Base-by-base conservation (phyloP, 2,797 vertebrate species). In the Rachycentron canadum region DNA sequence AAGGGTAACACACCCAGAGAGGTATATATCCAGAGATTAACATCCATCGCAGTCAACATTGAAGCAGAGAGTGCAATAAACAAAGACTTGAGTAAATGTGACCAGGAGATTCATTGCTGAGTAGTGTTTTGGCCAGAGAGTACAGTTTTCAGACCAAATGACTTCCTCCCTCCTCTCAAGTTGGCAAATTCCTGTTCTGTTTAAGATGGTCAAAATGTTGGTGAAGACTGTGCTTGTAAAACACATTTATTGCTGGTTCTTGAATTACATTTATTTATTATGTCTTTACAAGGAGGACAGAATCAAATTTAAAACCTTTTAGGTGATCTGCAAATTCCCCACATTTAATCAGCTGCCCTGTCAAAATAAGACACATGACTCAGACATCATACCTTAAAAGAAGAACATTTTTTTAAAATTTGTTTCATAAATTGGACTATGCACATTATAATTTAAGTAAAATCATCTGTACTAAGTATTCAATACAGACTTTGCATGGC, bases 41-140 rank as follows among this genome's bases (percentile, higher is more conserved):
- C 81, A 78, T 89, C 60, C 49, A 69, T 84, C 82, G 79, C 45
- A 67, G 60, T 62, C 41, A 34, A 26, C 72, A 71, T 65, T 66
- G 62, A 81, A 82, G 69, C 79, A 47, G 79, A 58, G 4, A 13
- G 25, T 69, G 82, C 72, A 69, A 79, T 89, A 86, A 88, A 85
- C 88, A 89, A 59, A 88, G 84, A 85, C 78, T 74, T 25, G 65
- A 65, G 65, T 32, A 88, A 87, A 90, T 88, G 81, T 80, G 84
- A 77, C 81, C 70, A 76, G 85, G 81, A 81, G 75, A 79, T 79
- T 79, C 65, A 79, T 64, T 60, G 73, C 68, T 68, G 74, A 85
- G 69, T 72, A 59, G 70, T 9, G 26, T 70, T 80, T 78, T 83
- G 82, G 84, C 62, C 65, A 19, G 36, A 76, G 26, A 76, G 69